These are phyloP conservation scores for Asteroscopus sphinx DNA, from an alignment of 2,888 invertebrate species.

Conservation along the genomic window DNA sequence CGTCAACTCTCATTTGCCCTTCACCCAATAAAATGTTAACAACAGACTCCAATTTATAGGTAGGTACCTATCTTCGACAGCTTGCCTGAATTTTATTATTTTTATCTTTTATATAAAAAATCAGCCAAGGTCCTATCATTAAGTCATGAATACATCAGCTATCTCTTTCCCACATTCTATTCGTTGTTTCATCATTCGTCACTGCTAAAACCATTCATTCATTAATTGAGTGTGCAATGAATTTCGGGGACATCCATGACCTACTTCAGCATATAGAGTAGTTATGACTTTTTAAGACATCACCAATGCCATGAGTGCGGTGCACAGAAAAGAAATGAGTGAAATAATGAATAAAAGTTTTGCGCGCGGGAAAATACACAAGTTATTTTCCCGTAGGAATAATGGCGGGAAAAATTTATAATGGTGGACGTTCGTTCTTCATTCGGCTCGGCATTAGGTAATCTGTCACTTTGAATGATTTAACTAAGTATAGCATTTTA, in stretches of 20 bases:
- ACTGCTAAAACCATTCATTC: conserved; percentile 64
- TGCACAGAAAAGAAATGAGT: conserved; percentile 29
- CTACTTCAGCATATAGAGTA: conserved; percentile 59
- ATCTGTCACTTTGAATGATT: too few relatives aligned
- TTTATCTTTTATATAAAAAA: conserved; percentile 20
- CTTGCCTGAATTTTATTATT: conserved; percentile 8
- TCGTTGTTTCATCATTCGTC: conserved; percentile 44
- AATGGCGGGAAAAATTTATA: conserved; percentile 9
- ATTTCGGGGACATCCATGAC: conserved; percentile 73
- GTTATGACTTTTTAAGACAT: conserved; percentile 47
- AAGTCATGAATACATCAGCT: conserved; percentile 21
- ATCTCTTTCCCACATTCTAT: conserved; percentile 44
- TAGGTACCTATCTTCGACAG: conserved; percentile 9
- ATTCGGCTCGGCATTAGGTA: too few relatives aligned
- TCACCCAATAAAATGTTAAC: too few relatives aligned
- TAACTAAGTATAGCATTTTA: too few relatives aligned
- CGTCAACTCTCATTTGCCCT: too few relatives aligned
- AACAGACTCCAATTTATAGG: too few relatives aligned
- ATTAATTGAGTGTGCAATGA: conserved; percentile 70
- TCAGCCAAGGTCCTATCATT: conserved; percentile 22
- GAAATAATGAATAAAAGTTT: conserved; percentile 7
- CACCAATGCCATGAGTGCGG: conserved; percentile 18
- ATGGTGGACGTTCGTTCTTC: not conserved
- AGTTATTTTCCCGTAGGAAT: conserved; percentile 5
- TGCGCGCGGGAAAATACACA: conserved; percentile 10